These are phyloP conservation scores for Hippolais icterina DNA, from an alignment of 2,113 vertebrate species.

Conservation along the genomic window DNA sequence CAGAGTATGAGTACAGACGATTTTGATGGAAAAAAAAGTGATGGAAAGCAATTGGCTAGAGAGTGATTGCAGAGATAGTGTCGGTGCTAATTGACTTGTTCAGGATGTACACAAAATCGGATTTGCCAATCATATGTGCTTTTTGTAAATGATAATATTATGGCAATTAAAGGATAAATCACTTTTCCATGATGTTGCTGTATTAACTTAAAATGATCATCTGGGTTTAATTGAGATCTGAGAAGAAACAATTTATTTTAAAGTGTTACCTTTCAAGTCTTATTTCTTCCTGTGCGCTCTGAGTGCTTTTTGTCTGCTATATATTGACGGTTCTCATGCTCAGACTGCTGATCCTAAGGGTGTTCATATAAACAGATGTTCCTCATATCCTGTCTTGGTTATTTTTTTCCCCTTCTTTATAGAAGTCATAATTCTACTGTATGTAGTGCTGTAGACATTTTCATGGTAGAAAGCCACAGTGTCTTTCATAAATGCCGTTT, in stretches of 20 bases:
- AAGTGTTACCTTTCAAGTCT: constrained; percentile 45
- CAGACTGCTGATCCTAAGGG: constrained; percentile 17
- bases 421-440: constrained; percentile 53
- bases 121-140: constrained; percentile 62
- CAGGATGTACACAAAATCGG: constrained; percentile 39
- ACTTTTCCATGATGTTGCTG: constrained; percentile 47
- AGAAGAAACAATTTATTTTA: constrained; percentile 52
- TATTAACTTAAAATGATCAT: constrained; percentile 63
- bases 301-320: not conserved
- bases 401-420: constrained; percentile 51
- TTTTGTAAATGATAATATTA: constrained; percentile 66
- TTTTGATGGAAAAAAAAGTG: constrained; percentile 47
- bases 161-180: constrained; percentile 66
- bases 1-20: constrained; percentile 20
- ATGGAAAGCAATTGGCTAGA: constrained; percentile 60
- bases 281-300: not conserved
- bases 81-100: constrained; percentile 64
- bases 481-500: constrained; percentile 47
- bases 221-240: constrained; percentile 65
- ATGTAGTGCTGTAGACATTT: constrained; percentile 46
- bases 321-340: not conserved
- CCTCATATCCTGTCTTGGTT: not conserved
- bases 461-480: constrained; percentile 43
- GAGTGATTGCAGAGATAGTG: constrained; percentile 59
- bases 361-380: constrained; percentile 55